Base-by-base conservation (phyloP, 2,113 vertebrate species). In the Crotalus horridus region DNA sequence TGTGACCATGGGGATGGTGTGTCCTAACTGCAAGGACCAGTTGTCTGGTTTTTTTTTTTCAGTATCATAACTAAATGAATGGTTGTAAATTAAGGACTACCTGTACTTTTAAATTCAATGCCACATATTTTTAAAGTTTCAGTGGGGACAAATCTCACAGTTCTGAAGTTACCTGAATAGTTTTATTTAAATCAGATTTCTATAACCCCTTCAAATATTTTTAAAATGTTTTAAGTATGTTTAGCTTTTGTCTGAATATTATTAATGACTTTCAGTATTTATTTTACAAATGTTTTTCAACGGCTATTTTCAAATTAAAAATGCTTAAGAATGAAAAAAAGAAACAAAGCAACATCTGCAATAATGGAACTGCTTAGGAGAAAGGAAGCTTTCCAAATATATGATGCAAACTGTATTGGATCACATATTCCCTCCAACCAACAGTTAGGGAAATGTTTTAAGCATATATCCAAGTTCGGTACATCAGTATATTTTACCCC, bases 261-360 rank as follows among this genome's bases (percentile, higher is more conserved):
- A 64, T 95, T 56, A 92, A 93, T 85, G 54, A 89, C 26, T 85
- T 58, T 59, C 56, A 64, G 29, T 58, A 95, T 0, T 4, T 10
- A 95, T 91, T 97, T 95, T 94, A 94, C 93, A 86, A 56, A 58
- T 96, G 29, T 90, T 95, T 96, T 95, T 96, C 26, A 94, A 97
- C 98, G 97, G 97, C 97, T 96, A 97, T 97, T 97, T 97, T 97
- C 95, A 95, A 89, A 95, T 94, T 95, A 96, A 61, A 95, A 95
- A 95, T 90, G 94, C 13, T 94, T 88, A 95, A 55, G 87, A 91
- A 81, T 58, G 92, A 94, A 96, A 56, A 94, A 92, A 39, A 94
- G 92, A 96, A 94, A 89, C 61, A 94, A 91, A 95, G 94, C 10
- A 93, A 89, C 24, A 5, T 95, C 90, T 92, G 96, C 94, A 97